Base-by-base conservation (phyloP, 1,140 invertebrate genomes). In the Aleiodes sp. region DNA sequence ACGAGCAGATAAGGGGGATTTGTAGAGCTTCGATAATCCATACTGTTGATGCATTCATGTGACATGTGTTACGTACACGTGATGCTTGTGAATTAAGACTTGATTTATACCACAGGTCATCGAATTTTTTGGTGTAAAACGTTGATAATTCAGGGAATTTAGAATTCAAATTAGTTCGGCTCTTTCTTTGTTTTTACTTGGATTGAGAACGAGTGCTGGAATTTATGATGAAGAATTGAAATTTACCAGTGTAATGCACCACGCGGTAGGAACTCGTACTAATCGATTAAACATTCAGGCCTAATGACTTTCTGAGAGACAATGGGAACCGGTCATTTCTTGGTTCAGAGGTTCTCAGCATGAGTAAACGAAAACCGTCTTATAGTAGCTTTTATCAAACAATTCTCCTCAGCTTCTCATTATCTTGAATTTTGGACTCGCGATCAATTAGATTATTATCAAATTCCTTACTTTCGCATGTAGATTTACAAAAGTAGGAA, bases 11-110 rank as follows among this genome's bases (percentile, higher is more conserved):
- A 24, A 52, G 12, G 12, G 2, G 26, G 21, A 52, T 52, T 9
- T 52, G 46, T 52, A 52, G 46, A 24, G 46, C 46, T 52, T 52
- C 46, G 46, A 52, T 52, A 52, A 52, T 52, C 46, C 9, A 52
- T 52, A 52, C 8, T 24, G 21, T 12, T 52, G 46, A 52, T 16
- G 26, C 46, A 52, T 21, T 52, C 46, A 24, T n/a, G 12, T 52
- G 19, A 52, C 46, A 52, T 24, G 46, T 52, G 19, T 52, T 24
- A 16, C 16, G 46, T 52, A 24, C 46, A 52, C 46, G 46, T 52
- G 46, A 52, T 21, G 26, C 46, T 24, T 52, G 21, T 2, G 19
- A 52, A 52, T 52, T 52, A 24, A 21, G 26, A 16, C 46, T 16
- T 52, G 46, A 24, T 52, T 24, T 52, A 52, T 52, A 19, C 21